Evolutionary conservation across 2,888 invertebrate species (phyloP).

Genomic region (Gortyna flavago): DNA sequence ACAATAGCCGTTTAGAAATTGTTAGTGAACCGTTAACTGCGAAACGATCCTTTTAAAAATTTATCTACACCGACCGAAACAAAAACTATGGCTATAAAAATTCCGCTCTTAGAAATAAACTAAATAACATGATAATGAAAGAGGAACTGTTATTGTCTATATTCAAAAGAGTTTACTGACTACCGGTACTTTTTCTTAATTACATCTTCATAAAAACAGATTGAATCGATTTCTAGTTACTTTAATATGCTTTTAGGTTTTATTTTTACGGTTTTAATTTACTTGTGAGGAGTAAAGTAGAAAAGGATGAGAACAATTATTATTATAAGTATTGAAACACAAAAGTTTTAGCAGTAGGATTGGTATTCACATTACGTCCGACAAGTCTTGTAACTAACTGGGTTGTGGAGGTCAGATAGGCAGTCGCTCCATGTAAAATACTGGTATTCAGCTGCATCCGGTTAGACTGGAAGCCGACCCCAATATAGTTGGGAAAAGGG

Average conservation of each 20-base stretch:
- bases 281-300: background rate
- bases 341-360: background rate
- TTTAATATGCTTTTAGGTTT: background rate
- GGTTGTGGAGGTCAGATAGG: too few species aligned
- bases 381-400: too few species aligned
- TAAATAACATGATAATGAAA: background rate
- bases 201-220: background rate
- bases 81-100: background rate
- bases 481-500: too few species aligned
- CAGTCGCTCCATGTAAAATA: too few species aligned
- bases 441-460: too few species aligned
- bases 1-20: slow-evolving; percentile 20
- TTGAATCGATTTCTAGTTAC: background rate
- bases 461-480: too few species aligned
- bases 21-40: background rate
- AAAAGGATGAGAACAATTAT: background rate
- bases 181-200: background rate
- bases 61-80: slow-evolving; percentile 18
- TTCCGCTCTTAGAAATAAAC: background rate
- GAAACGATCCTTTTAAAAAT: background rate
- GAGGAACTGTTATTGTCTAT: background rate
- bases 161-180: slow-evolving; percentile 2
- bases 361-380: background rate
- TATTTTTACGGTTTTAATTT: background rate
- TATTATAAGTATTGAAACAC: background rate